Conservation (phyloP, 2,113 vertebrate species). For the Blennius ocellaris region DNA sequence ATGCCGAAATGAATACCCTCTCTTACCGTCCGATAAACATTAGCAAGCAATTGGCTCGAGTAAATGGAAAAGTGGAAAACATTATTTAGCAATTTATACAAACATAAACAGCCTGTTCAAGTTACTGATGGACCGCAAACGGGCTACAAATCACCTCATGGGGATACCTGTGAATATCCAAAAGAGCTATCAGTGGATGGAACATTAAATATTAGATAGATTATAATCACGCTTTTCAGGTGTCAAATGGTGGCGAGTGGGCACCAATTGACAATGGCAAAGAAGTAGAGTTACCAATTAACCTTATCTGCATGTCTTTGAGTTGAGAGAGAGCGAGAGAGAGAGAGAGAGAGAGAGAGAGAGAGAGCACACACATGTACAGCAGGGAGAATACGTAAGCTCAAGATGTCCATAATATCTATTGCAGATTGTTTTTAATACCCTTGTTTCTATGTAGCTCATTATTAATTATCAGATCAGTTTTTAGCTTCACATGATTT, state of each 20-base stretch:
- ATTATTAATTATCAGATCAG: conserved; percentile 48
- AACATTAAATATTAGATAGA: background rate
- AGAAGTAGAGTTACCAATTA: no score
- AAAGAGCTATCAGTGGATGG: conserved; percentile 4
- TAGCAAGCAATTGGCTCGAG: conserved; percentile 62
- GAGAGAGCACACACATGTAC: no score
- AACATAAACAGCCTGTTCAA: conserved; percentile 73
- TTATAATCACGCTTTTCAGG: no score
- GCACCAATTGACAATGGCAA: no score
- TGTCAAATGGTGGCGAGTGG: no score
- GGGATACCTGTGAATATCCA: conserved; percentile 40
- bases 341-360: no score
- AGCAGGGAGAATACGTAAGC: no score
- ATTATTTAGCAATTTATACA: conserved; percentile 62
- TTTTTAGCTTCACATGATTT: conserved; percentile 41
- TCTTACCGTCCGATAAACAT: conserved; percentile 62
- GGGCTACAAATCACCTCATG: conserved; percentile 19
- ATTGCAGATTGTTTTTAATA: no score
- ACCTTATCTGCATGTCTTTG: no score
- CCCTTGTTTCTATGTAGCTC: conserved; percentile 36
- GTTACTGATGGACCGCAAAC: conserved; percentile 38
- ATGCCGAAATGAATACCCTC: conserved; percentile 76
- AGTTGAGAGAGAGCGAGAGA: no score
- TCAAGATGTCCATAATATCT: no score
- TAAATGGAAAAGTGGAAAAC: conserved; percentile 67